A percentile compares a stretch with the other conserved stretches of the same genome.
These are phyloP conservation scores for Valencia hispanica DNA, from an alignment of 2,797 vertebrate species.

Conservation along the genomic window DNA sequence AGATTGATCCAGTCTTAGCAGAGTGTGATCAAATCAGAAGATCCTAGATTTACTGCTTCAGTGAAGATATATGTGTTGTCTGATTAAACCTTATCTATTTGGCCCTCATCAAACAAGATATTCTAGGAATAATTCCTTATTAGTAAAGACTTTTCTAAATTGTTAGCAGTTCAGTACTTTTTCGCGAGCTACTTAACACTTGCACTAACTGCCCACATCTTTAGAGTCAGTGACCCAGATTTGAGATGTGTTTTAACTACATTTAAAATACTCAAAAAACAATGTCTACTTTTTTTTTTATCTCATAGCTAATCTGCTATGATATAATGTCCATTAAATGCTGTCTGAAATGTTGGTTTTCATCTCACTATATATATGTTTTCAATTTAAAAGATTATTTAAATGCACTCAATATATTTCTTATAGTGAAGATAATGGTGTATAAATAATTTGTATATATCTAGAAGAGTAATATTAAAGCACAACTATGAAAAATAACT, in stretches of 20 bases:
- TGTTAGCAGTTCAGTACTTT: neutral
- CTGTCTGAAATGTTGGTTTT: neutral
- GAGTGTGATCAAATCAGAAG: neutral
- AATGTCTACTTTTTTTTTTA: neutral
- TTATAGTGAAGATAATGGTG: no score
- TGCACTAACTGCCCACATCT: no score
- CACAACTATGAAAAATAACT: neutral
- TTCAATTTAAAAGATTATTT: no score
- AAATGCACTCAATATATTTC: no score
- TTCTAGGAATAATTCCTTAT: neutral
- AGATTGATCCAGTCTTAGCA: neutral
- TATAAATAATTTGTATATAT: no score
- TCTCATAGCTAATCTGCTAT: neutral
- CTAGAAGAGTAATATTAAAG: neutral
- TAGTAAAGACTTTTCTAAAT: neutral
- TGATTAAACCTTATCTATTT: neutral
- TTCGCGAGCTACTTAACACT: neutral
- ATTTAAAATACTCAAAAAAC: neutral
- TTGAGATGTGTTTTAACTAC: neutral
- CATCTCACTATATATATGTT: neutral
- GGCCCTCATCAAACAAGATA: neutral
- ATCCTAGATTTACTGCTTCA: neutral
- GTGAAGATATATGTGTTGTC: neutral
- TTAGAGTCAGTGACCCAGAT: neutral
- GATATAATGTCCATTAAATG: neutral